Evolutionary conservation across 2,113 vertebrate genomes (phyloP).

Genomic region (Prionailurus viverrinus): DNA sequence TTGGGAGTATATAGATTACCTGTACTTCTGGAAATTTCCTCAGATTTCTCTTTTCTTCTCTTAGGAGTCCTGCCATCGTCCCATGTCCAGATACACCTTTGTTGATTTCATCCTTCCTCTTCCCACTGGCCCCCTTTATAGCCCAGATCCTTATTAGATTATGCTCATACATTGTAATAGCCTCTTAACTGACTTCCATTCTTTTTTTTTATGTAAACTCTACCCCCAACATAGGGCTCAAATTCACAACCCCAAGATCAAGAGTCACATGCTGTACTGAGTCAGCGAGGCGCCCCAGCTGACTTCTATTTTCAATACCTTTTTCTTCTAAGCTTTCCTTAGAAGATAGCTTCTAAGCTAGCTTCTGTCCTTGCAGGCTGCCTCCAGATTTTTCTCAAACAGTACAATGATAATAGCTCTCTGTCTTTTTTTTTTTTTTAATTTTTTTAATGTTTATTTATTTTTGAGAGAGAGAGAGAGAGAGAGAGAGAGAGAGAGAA

Average conservation of each 20-base stretch:
- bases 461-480: too few relatives aligned
- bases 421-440: neutral
- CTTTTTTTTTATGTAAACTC: neutral
- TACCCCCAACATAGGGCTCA: neutral
- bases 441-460: too few relatives aligned
- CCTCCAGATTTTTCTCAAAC: neutral
- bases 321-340: slow-evolving; percentile 24
- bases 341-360: neutral
- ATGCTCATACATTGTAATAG: neutral
- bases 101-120: slow-evolving; percentile 3
- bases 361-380: neutral
- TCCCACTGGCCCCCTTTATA: neutral
- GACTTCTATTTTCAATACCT: neutral
- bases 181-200: neutral
- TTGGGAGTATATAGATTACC: neutral
- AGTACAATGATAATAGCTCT: neutral
- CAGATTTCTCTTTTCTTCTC: neutral
- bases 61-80: neutral
- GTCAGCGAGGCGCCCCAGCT: neutral
- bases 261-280: neutral
- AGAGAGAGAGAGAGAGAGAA: too few relatives aligned
- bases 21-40: slow-evolving; percentile 34
- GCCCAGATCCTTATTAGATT: neutral
- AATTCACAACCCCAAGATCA: neutral
- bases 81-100: neutral